These are phyloP conservation scores for Drosophila orena DNA, from an alignment of 1,140 invertebrate genomes.

Conservation along the genomic window DNA sequence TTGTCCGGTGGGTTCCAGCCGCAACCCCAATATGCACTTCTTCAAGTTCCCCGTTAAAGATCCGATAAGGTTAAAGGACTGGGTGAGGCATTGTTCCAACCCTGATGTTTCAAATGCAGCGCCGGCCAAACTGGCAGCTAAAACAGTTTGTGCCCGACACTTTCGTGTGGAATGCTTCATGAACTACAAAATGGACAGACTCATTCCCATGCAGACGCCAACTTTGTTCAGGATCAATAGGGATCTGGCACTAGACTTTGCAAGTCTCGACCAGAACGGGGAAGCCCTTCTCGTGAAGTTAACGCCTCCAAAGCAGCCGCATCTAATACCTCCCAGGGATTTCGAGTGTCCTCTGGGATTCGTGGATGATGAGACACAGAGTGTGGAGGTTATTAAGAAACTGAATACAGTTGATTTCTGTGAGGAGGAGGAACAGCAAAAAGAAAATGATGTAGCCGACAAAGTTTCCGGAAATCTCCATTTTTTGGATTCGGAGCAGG, in stretches of 20 bases:
- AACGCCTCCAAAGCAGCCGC: slow-evolving; percentile 23
- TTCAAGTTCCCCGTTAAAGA: slow-evolving; percentile 86
- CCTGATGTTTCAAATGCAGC: slow-evolving; percentile 72
- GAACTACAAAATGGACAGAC: slow-evolving; percentile 82
- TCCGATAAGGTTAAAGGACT: slow-evolving; percentile 74
- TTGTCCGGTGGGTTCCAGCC: slow-evolving; percentile 80
- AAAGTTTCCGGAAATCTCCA: neutral
- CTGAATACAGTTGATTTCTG: neutral
- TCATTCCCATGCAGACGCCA: slow-evolving; percentile 54
- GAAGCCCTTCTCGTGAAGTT: slow-evolving; percentile 53
- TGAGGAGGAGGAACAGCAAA: neutral
- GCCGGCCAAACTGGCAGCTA: slow-evolving; percentile 81
- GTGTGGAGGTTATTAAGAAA: neutral
- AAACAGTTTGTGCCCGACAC: slow-evolving; percentile 85
- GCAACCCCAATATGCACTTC: slow-evolving; percentile 85
- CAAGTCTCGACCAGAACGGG: slow-evolving; percentile 45
- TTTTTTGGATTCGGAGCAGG: neutral
- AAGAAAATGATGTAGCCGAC: neutral
- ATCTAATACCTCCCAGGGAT: slow-evolving; percentile 56
- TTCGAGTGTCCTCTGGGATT: slow-evolving; percentile 61
- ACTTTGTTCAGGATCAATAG: slow-evolving; percentile 55
- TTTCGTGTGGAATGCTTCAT: slow-evolving; percentile 85
- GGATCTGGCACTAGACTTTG: slow-evolving; percentile 57
- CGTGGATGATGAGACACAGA: slow-evolving; percentile 5
- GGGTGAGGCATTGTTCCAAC: slow-evolving; percentile 82